Base-by-base conservation (phyloP, 2,113 vertebrate species). In the Camelus dromedarius region DNA sequence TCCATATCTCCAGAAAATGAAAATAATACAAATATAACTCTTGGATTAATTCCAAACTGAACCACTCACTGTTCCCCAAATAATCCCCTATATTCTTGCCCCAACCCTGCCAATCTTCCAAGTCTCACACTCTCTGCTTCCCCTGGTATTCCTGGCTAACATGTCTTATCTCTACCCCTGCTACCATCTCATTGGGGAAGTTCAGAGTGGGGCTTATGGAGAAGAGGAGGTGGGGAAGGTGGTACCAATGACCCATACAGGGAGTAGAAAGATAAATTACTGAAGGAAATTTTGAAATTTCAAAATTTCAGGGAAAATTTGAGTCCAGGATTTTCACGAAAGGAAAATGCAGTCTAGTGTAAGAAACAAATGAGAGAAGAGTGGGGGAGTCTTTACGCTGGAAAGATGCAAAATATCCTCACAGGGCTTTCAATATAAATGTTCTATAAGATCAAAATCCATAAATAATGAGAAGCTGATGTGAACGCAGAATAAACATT, bases 1-100 rank as follows among this genome's bases (percentile, higher is more conserved):
- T 96, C 96, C 91, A 83, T 86, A 86, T 97, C 58, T 79, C 96
- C 82, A 96, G 96, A 97, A 97, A 97, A 97, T 97, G 92, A 91
- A 97, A 97, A 93, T 79, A 94, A 93, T 93, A 96, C 46, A 86
- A 96, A 93, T 91, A 96, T 64, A 89, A 94, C 76, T 92, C 62
- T 85, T 95, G 95, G 93, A 89, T 89, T 54, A 82, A 89, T 85
- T 83, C 95, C 89, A 95, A 64, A 79, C 24, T 0, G 58, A 92
- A n/a, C 50, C 56, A 86, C 56, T 83, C 50, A 50, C 24, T n/a
- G 16, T 69, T 91, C 77, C 70, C 91, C 76, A 90, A 58, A 77
- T 69, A 94, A 95, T 54, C 15, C 42, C 84, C 26, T 24, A 6
- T 48, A 26, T 50, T 79, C 89, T 67, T 83, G 54, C 46, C 84